A percentile compares a stretch with the other conserved stretches of the same genome.
phyloP scores from a whole-genome alignment of 2,113 vertebrate species.

The Eidolon helvum region DNA sequence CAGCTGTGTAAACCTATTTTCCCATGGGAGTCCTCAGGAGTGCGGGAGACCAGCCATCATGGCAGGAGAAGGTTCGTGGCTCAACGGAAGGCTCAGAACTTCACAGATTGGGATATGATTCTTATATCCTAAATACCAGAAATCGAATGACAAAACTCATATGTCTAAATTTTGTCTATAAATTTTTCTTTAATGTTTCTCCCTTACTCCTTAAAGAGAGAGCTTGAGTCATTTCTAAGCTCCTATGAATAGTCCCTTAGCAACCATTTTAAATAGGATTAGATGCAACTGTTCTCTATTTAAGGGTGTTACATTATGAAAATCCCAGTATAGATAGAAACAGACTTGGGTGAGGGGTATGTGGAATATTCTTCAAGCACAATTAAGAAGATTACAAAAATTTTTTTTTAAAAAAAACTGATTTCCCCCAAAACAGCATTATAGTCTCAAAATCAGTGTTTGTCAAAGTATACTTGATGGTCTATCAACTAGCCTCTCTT shows the following conservation, averaged over 20 bases:
- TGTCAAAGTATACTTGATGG: not conserved
- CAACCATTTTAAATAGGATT: constrained; percentile 68
- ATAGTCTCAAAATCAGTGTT: not conserved
- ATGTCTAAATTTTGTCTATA: constrained; percentile 30
- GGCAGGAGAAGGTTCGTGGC: not conserved
- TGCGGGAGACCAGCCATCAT: not conserved
- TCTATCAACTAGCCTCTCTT: not conserved
- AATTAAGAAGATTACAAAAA: constrained; percentile 29
- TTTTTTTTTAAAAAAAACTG: not conserved
- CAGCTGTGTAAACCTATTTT: not conserved
- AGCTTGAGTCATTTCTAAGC: constrained; percentile 34
- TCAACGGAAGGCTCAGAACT: not conserved
- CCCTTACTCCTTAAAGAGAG: constrained; percentile 43
- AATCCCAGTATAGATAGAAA: constrained; percentile 26
- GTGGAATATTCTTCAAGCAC: not conserved
- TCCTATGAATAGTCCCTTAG: constrained; percentile 64
- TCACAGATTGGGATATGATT: not conserved
- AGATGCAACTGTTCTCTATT: constrained; percentile 53
- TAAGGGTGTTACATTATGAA: constrained; percentile 48
- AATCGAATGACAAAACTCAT: not conserved
- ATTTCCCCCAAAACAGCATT: not conserved
- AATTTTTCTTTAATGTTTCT: constrained; percentile 33
- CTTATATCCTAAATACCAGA: not conserved
- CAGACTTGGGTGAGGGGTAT: not conserved
- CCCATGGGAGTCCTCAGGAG: not conserved